phyloP scores from a whole-genome alignment of 2,113 vertebrate genomes.

The Leptocoma aspasia region DNA sequence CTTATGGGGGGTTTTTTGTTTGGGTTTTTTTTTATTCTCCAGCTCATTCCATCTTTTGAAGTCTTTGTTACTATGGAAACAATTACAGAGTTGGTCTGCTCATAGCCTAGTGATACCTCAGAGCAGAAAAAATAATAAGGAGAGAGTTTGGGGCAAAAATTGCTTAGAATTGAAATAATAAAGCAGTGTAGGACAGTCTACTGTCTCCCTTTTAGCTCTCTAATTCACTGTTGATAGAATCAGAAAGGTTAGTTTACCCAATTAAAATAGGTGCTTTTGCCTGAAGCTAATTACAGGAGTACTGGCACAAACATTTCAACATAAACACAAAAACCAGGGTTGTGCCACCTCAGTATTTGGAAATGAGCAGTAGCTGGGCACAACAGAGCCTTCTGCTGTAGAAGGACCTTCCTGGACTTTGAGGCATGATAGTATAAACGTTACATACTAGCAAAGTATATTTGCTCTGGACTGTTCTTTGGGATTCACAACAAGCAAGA shows the following conservation, averaged over 20 bases:
- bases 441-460: neutral
- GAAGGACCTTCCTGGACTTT: neutral
- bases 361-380: neutral
- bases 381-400: neutral
- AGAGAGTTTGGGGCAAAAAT: neutral
- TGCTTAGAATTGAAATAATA: neutral
- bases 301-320: neutral
- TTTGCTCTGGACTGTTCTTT: neutral
- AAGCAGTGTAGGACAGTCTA: neutral
- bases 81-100: neutral
- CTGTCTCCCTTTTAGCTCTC: neutral
- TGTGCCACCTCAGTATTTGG: neutral
- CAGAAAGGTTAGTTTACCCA: neutral
- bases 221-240: neutral
- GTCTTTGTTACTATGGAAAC: conserved; percentile 57
- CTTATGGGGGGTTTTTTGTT: neutral
- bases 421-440: neutral
- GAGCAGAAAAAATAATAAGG: neutral
- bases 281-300: neutral
- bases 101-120: neutral
- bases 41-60: neutral
- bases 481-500: neutral
- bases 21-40: neutral
- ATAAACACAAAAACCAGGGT: neutral
- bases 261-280: neutral